phyloP scores from a whole-genome alignment of 1,140 invertebrate species.

The Phenacoccus solenopsis region DNA sequence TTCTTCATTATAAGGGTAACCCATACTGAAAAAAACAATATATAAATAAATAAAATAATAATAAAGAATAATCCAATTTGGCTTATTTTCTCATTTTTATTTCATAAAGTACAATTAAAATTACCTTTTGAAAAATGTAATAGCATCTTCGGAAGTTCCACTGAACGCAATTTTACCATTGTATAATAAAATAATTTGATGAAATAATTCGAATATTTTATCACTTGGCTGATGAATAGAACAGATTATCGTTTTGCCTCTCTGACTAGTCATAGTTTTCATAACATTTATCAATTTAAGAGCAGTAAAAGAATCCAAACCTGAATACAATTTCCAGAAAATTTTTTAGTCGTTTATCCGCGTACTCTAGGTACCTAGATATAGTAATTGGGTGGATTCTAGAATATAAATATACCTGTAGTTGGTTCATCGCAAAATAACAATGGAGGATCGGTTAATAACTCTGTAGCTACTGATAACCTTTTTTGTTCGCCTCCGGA shows the following conservation, averaged over 20 bases:
- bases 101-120: not conserved
- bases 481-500: conserved; percentile 91
- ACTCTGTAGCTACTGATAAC: conserved; percentile 82
- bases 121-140: conserved; percentile 68
- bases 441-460: conserved; percentile 80
- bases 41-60: conserved; percentile 15
- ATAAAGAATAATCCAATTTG: conserved; percentile 8
- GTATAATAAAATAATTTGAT: conserved; percentile 70
- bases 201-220: conserved; percentile 77
- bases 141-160: conserved; percentile 56
- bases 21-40: conserved; percentile 43
- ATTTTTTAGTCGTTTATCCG: not conserved
- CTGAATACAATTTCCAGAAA: conserved; percentile 28
- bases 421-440: conserved; percentile 96
- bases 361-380: not conserved
- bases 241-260: conserved; percentile 76
- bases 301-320: conserved; percentile 85
- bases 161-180: conserved; percentile 82
- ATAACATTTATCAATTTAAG: conserved; percentile 68
- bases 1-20: conserved; percentile 62
- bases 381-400: not conserved
- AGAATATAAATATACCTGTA: conserved; percentile 44
- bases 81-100: too few species aligned
- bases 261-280: conserved; percentile 42
- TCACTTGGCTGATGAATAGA: conserved; percentile 97